Base-by-base conservation (phyloP, 2,797 vertebrate species). In the Pangasius larnaudii region DNA sequence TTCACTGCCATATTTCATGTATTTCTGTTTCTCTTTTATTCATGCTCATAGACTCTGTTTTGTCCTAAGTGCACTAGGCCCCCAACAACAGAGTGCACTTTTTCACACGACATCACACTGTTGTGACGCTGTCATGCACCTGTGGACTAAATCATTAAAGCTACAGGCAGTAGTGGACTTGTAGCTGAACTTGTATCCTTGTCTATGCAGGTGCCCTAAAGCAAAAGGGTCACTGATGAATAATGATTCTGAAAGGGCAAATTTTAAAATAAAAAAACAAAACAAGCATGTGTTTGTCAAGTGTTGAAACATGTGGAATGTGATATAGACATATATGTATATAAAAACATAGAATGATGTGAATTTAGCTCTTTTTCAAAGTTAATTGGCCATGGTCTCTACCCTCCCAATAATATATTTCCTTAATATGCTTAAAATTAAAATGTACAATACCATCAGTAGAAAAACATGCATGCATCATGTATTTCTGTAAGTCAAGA, bases 141-240 rank as follows among this genome's bases (percentile, higher is more conserved):
- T 71, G 69, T 39, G 33, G 69, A 72, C 19, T 24, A 72, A 19
- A 42, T 72, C 69, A 72, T 72, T 72, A 72, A 72, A 72, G 69
- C 69, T 42, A 72, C 67, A 42, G 36, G 36, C 69, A 42, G 36
- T 42, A 72, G 36, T 42, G 69, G 19, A 10, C 39, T 42, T 42
- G 49, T 51, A 51, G 11, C 6, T 61, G 59, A 61, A 61, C 63
- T 65, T 69, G 14, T 36, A 18, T 69, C 65, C 18, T 69, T 69
- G 67, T 0, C 67, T 19, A 8, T 71, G 33, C 67, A 69, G 13
- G 13, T 67, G 67, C 16, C 30, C 16, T 71, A 18, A 36, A 71
- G 16, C 33, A 36, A 71, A 36, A 19, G 69, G 65, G 36, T 72
- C 69, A 72, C 1, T 72, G 69, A 72, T 42, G 69, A 39, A 72